Evolutionary conservation across 2,888 invertebrate species (phyloP).

Genomic region (Noctua pronuba): DNA sequence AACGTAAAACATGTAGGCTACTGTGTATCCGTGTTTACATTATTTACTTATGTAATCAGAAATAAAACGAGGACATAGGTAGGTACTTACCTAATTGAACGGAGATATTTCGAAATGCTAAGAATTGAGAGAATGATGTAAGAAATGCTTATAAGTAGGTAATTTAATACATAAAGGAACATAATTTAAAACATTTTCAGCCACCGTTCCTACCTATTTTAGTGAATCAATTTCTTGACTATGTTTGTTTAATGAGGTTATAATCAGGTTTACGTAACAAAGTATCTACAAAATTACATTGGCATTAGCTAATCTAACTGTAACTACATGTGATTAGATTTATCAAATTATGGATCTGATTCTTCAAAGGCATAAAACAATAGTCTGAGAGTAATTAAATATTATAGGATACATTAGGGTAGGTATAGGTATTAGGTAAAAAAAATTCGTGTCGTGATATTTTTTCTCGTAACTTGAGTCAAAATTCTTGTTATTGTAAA

Average conservation of each 20-base stretch:
- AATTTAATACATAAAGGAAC: conserved; percentile 5
- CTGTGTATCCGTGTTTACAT: conserved; percentile 37
- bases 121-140: conserved; percentile 38
- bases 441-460: not conserved
- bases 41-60: conserved; percentile 59
- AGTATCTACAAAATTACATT: not conserved
- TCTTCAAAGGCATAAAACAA: not conserved
- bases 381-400: not conserved
- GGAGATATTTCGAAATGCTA: conserved; percentile 40
- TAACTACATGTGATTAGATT: conserved; percentile 11
- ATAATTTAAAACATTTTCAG: not conserved
- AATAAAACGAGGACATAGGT: conserved; percentile 58
- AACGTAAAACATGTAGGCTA: conserved; percentile 29
- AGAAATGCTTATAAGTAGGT: not conserved
- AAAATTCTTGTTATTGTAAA: conserved; percentile 11
- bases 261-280: not conserved
- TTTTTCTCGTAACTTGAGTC: conserved; percentile 22
- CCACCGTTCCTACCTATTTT: not conserved
- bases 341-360: conserved; percentile 7
- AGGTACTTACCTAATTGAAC: conserved; percentile 55
- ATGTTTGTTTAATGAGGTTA: not conserved
- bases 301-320: conserved; percentile 27
- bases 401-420: not conserved
- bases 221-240: not conserved
- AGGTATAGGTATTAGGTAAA: not conserved